Evolutionary conservation across 2,888 invertebrate species (phyloP), one percentile per base, ranked within the genome.

Genomic region (Scaptomyza reducta): DNA sequence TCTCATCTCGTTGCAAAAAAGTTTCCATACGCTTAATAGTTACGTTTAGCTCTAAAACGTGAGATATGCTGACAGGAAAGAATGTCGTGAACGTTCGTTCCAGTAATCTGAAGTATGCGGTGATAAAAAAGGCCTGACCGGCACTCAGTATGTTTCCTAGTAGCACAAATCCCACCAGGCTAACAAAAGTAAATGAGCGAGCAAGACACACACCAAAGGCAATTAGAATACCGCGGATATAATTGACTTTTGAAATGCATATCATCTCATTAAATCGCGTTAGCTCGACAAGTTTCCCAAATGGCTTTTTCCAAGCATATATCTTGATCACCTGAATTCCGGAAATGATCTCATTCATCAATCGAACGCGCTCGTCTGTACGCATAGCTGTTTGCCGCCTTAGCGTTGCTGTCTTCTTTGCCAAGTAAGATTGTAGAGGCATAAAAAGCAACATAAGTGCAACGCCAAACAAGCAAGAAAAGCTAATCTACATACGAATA

Each of bases 261-360:
- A 93, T 93, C 91, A 94, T 79, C 76, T 90, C 90, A 79, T 91
- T 93, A 91, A 90, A 91, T 89, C 96, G 91, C 0, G 95, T 93
- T n/a, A 92, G 77, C 13, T 93, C 94, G 0, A 98, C 95, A 47
- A 97, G 93, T 72, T 94, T 94, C 16, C 95, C 94, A 89, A 98
- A 98, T 0, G 97, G 96, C 80, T 94, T 94, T 89, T 98, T 98
- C 96, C 98, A 98, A 0, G 97, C 96, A 88, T 97, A 98, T 97
- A 98, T 98, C 92, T 98, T 98, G 73, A 98, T 96, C 0, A 98
- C 97, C 92, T 97, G 94, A 89, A 97, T 96, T 1, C 97, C 97
- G 79, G 94, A 94, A 38, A 98, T 94, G 35, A 96, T 95, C 92
- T 98, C 98, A 89, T 96, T 97, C 95, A 98, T 98, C 33, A 97